Conservation (phyloP, 1,140 invertebrate genomes). For the Drosophila repletoides region DNA sequence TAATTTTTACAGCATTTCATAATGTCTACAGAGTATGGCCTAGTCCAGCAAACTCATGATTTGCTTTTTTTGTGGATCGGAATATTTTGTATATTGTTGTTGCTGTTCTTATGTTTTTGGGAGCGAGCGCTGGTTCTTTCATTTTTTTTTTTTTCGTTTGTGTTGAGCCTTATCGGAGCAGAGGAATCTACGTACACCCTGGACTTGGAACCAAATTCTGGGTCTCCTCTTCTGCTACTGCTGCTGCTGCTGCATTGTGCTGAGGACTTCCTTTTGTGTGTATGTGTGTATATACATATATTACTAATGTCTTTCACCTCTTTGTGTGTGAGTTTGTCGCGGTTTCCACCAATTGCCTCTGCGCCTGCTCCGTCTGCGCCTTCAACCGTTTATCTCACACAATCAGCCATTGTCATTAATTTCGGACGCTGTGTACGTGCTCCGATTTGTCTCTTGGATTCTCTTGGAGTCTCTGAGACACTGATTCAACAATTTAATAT, state of each 20-base stretch:
- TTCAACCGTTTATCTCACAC: constrained; percentile 63
- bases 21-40: too few species aligned
- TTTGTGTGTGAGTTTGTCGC: constrained; percentile 38
- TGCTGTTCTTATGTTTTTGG: constrained; percentile 5
- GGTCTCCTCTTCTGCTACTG: too few species aligned
- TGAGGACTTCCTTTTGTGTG: constrained; percentile 34
- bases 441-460: constrained; percentile 65
- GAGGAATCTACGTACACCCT: constrained; percentile 65
- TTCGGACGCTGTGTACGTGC: constrained; percentile 78
- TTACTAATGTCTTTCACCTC: constrained; percentile 35
- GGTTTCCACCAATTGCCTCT: constrained; percentile 43
- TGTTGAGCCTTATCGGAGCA: constrained; percentile 41
- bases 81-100: constrained; percentile 9
- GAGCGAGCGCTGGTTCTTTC: constrained; percentile 19
- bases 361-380: constrained; percentile 21
- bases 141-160: neutral
- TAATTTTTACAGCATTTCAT: too few species aligned
- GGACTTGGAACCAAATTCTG: constrained; percentile 30
- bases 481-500: constrained; percentile 80
- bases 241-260: constrained; percentile 9
- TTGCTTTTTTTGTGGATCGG: constrained; percentile 15
- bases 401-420: constrained; percentile 81
- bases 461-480: constrained; percentile 38
- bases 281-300: too few species aligned
- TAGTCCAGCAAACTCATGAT: too few species aligned